Percentiles rank a stretch among this genome's conserved stretches.
Evolutionary conservation across 2,113 vertebrate genomes (phyloP).

Genomic region (Peromyscus maniculatus): DNA sequence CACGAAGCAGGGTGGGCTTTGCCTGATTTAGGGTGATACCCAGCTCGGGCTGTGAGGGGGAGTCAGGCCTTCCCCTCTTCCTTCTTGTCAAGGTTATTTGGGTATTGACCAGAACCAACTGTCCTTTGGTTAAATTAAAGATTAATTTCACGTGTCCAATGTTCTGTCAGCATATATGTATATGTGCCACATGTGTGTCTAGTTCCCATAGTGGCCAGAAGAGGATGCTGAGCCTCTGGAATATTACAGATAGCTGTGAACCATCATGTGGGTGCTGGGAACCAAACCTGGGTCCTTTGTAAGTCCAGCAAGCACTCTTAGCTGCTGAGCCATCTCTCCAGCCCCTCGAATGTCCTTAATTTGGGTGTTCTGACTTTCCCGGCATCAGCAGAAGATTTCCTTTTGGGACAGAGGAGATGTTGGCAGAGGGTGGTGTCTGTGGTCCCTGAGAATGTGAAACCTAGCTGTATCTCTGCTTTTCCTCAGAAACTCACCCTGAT

Average conservation of each 20-base stretch:
- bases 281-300: background rate
- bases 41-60: too few species aligned
- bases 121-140: background rate
- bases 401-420: background rate
- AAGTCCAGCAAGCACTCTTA: background rate
- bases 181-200: background rate
- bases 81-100: background rate
- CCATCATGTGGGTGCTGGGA: background rate
- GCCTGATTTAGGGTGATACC: background rate
- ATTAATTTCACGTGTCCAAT: background rate
- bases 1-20: background rate
- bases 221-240: too few species aligned
- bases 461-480: background rate
- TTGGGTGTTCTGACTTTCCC: background rate
- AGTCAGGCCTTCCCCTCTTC: background rate
- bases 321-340: background rate
- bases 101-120: background rate
- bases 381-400: background rate
- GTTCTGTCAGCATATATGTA: background rate
- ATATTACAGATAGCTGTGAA: background rate
- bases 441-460: background rate
- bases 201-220: background rate
- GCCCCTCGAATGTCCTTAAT: background rate
- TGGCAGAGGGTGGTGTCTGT: background rate
- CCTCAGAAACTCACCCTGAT: slow-evolving; percentile 48